These are phyloP conservation scores for Orthosia gothica DNA, from an alignment of 2,888 invertebrate species.

Conservation along the genomic window DNA sequence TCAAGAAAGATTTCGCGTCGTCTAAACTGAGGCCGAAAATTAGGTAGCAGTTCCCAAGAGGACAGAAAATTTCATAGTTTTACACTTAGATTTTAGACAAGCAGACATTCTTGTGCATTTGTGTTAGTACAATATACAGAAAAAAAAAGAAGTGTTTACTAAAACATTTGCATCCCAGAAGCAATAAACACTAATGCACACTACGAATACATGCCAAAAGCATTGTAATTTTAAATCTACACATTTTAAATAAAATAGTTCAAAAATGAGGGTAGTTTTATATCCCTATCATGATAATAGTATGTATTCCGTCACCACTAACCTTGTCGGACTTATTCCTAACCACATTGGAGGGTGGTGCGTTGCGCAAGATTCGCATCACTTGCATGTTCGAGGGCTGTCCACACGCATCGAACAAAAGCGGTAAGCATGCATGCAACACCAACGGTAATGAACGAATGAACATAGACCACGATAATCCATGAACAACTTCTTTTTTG, in stretches of 20 bases:
- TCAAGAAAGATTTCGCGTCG: too few species aligned
- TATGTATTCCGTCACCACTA: conserved; percentile 79
- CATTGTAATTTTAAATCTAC: background rate
- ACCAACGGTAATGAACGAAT: conserved; percentile 65
- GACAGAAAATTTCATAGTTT: background rate
- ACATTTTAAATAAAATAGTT: too few species aligned
- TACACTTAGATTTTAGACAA: background rate
- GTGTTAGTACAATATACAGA: conserved; percentile 1
- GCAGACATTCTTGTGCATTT: background rate
- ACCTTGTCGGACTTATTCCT: conserved; percentile 97
- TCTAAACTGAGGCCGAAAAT: too few species aligned
- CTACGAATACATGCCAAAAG: conserved; percentile 19
- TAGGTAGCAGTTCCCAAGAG: background rate
- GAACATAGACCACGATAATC: conserved; percentile 36
- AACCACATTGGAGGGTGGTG: conserved; percentile 96
- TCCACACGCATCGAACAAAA: conserved; percentile 69
- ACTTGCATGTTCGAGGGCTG: conserved; percentile 95
- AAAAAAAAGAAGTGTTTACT: background rate
- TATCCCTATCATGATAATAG: conserved; percentile 23
- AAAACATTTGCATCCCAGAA: conserved; percentile 6
- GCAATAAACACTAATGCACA: conserved; percentile 23
- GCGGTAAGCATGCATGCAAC: conserved; percentile 88
- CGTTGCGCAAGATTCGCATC: conserved; percentile 96
- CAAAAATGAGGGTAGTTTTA: background rate
- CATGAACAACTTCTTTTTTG: conserved; percentile 32